These are phyloP conservation scores for Parazoanthus darwini DNA, from an alignment of 92 coral and sea anemone species.

Conservation along the genomic window DNA sequence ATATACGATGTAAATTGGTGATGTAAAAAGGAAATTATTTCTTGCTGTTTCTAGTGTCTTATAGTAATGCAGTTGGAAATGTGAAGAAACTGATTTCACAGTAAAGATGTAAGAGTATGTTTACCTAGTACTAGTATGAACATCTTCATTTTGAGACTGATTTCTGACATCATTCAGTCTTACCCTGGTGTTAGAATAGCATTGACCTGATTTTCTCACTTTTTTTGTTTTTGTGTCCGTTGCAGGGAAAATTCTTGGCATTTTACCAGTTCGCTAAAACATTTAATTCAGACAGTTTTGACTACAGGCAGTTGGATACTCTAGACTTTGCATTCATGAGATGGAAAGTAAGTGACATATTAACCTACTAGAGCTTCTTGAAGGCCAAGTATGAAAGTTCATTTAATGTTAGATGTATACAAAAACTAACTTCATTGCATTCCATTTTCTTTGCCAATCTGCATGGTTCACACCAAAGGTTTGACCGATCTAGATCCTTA, in stretches of 20 bases:
- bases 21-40: no score
- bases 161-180: no score
- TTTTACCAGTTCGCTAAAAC: constrained; percentile 99
- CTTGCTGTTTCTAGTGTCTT: no score
- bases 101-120: no score
- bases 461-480: no score
- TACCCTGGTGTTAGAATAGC: neutral
- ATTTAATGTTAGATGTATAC: neutral
- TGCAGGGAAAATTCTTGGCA: constrained; percentile 95
- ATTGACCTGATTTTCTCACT: neutral
- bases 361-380: neutral
- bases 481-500: no score
- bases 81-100: no score
- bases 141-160: no score
- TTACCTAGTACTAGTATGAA: no score
- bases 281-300: constrained; percentile 94
- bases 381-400: neutral
- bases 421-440: neutral
- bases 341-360: constrained; percentile 83
- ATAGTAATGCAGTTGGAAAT: no score
- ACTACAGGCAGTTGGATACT: constrained; percentile 91
- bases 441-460: no score
- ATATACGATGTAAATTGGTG: no score
- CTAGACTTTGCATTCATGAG: constrained; percentile 98
- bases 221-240: neutral